Evolutionary conservation across 2,888 invertebrate species (phyloP), one percentile per base, ranked within the genome.

Genomic region (Hermaeophaga mercurialis): DNA sequence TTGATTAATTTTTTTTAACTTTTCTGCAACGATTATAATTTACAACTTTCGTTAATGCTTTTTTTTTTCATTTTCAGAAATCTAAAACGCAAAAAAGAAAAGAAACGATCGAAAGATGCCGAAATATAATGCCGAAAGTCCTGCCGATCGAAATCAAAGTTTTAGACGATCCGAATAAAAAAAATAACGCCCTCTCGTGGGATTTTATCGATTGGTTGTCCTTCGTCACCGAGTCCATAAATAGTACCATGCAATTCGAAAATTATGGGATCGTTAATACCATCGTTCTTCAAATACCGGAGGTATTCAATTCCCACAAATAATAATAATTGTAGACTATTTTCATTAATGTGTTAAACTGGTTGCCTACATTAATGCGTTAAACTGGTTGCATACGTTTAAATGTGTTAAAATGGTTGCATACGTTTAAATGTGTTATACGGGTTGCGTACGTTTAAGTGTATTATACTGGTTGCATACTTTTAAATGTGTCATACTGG

Each of bases 221-320:
- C 1, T 86, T 88, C 68, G 85, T 90, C 9, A 89, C 90, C 7
- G 91, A 91, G 72, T 79, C 86, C 17, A 86, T 91, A 48, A 91
- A 91, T 76, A 85, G 85, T 63, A 83, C 86, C 9, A 85, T 91
- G 83, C 86, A 85, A 71, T 87, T 85, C 71, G 86, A 85, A 66
- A 84, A 85, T 67, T 80, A 82, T 69, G 85, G 86, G 54, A 83
- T 82, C 66, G 84, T 86, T 6, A 84, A 88, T 26, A 83, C 85
- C 0, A 78, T 89, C 17, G 83, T 83, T 8, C 89, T 90, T 73
- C 86, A 86, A 71, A 85, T 87, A 33, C 88, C 88, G 6, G 85
- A 86, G 73, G 82, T 84, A 70, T 72, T 63, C 36, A 26, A 12
- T 44, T 8, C 11, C 4, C 14, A 4, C 9, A 44, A 19, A 14